A percentile compares a stretch with the other conserved stretches of the same genome.
phyloP scores from a whole-genome alignment of 37 sponge, comb jelly and placozoan species.

The Aplysina aerophoba region DNA sequence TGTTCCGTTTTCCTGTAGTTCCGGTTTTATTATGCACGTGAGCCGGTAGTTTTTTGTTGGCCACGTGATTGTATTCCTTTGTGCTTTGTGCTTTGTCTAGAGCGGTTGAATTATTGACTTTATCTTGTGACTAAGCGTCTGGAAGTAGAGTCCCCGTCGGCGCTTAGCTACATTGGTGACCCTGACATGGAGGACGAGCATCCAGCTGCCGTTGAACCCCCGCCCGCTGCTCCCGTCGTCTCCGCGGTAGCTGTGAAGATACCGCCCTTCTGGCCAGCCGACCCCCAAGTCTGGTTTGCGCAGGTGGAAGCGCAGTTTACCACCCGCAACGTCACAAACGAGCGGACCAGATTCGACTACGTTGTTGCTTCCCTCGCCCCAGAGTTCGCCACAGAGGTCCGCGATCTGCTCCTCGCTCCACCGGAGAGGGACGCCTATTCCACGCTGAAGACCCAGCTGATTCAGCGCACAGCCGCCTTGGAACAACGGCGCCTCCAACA shows the following conservation, averaged over 20 bases:
- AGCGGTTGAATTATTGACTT: no score
- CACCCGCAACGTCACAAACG: slow-evolving; percentile 42
- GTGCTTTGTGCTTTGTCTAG: no score
- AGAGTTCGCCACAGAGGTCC: slow-evolving; percentile 60
- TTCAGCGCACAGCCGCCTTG: slow-evolving; percentile 36
- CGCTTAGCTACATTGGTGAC: no score
- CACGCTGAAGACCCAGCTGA: slow-evolving; percentile 1
- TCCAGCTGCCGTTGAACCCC: no score
- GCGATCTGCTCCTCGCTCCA: slow-evolving; percentile 51
- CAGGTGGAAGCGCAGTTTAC: slow-evolving; percentile 75
- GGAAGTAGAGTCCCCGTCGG: no score
- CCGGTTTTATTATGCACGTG: no score
- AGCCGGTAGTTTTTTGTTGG: no score
- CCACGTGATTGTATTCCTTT: no score
- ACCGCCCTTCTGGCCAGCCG: slow-evolving; percentile 74
- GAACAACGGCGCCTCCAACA: slow-evolving; percentile 38
- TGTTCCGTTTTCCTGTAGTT: no score
- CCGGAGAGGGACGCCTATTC: slow-evolving; percentile 10
- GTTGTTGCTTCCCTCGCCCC: slow-evolving; percentile 48
- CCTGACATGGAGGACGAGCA: no score
- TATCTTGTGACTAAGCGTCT: no score
- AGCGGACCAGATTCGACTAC: slow-evolving; percentile 54
- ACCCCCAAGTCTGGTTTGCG: slow-evolving; percentile 65
- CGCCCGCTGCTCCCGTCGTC: no score
- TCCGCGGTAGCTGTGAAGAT: slow-evolving; percentile 58